These are phyloP conservation scores for Dunckerocampus dactyliophorus DNA, from an alignment of 2,113 vertebrate genomes.

Conservation along the genomic window DNA sequence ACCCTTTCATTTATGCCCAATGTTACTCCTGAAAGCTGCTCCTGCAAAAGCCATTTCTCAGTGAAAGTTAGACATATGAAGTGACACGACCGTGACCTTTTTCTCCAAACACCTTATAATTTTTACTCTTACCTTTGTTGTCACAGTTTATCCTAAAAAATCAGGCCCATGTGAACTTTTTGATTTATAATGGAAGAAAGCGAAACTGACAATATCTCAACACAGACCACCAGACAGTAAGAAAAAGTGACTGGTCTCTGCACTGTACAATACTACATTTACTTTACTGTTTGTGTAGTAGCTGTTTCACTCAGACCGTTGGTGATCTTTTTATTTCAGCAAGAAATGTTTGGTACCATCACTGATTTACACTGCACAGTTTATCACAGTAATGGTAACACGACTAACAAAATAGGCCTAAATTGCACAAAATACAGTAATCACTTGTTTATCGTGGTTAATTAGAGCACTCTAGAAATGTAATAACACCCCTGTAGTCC, in stretches of 20 bases:
- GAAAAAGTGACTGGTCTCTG: slow-evolving; percentile 28
- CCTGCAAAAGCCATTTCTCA: slow-evolving; percentile 47
- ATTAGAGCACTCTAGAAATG: no score
- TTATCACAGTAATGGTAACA: no score
- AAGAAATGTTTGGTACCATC: no score
- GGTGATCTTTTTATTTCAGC: no score
- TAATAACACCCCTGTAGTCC: no score
- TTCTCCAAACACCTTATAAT: slow-evolving; percentile 45
- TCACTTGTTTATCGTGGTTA: no score
- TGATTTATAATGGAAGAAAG: slow-evolving; percentile 44
- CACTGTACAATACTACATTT: neutral
- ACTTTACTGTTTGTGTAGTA: no score
- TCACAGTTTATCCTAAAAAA: slow-evolving; percentile 50
- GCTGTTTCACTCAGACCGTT: no score
- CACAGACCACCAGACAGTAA: slow-evolving; percentile 38
- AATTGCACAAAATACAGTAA: no score
- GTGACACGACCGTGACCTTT: slow-evolving; percentile 41
- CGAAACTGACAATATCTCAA: slow-evolving; percentile 46
- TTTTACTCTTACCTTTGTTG: slow-evolving; percentile 40
- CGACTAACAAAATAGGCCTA: no score
- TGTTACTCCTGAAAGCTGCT: slow-evolving; percentile 43
- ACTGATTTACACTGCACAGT: no score
- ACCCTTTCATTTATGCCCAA: slow-evolving; percentile 42
- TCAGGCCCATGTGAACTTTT: slow-evolving; percentile 20
- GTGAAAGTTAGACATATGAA: slow-evolving; percentile 37